Percentiles rank a stretch among this genome's conserved stretches.
Evolutionary conservation across 1,140 invertebrate genomes (phyloP).

Genomic region (Lordiphosa collinella): DNA sequence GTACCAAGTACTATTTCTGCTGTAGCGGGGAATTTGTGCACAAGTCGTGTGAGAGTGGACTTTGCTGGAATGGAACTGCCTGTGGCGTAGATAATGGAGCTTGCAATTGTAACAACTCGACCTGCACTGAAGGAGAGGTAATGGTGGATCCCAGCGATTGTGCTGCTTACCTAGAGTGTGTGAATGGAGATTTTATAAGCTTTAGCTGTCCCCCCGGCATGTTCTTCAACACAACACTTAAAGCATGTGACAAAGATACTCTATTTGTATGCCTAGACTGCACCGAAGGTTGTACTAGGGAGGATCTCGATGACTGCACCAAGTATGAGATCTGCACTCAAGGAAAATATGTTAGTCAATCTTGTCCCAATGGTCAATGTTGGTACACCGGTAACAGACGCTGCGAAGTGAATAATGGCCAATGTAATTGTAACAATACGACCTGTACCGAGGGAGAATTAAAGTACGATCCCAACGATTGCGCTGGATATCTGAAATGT

Average conservation of each 20-base stretch:
- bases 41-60: conserved; percentile 32
- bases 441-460: conserved; percentile 21
- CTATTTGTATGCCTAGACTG: conserved; percentile 30
- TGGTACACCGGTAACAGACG: conserved; percentile 22
- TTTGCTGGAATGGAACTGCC: conserved; percentile 21
- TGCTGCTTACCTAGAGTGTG: conserved; percentile 30
- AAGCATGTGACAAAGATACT: conserved; percentile 12
- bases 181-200: conserved; percentile 2
- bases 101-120: conserved; percentile 4
- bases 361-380: conserved; percentile 31
- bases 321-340: conserved; percentile 37
- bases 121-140: conserved; percentile 23
- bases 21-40: conserved; percentile 36
- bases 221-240: conserved; percentile 17
- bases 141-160: conserved; percentile 18
- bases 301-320: conserved; percentile 37
- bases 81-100: conserved; percentile 11
- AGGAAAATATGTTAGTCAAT: conserved; percentile 37
- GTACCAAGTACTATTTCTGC: conserved; percentile 40
- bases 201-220: conserved; percentile 13
- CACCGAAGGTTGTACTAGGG: conserved; percentile 32
- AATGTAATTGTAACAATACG: conserved; percentile 3
- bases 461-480: conserved; percentile 12
- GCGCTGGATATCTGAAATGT: conserved; percentile 19
- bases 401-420: conserved; percentile 14